These are phyloP conservation scores for Coendou prehensilis DNA, from an alignment of 2,797 vertebrate genomes.

Conservation along the genomic window DNA sequence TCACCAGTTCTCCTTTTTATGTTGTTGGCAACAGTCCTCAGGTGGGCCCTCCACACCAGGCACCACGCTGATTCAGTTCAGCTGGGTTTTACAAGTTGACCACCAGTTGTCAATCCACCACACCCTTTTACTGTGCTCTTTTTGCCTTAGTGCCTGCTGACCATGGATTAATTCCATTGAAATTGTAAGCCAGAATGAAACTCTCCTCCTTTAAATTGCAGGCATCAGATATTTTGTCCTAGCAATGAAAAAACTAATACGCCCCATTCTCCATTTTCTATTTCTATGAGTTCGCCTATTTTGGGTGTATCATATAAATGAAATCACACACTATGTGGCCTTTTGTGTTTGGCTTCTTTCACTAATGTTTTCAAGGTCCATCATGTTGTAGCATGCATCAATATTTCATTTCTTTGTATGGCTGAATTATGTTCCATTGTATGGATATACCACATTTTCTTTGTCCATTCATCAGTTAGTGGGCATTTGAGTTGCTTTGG, in stretches of 20 bases:
- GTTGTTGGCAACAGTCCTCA: too few relatives aligned
- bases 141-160: neutral
- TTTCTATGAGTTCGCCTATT: neutral
- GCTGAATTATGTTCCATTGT: neutral
- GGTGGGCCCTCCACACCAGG: too few relatives aligned
- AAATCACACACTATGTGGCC: neutral
- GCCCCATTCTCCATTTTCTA: neutral
- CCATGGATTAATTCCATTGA: neutral
- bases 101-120: neutral
- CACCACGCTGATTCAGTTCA: too few relatives aligned
- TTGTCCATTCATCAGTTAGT: neutral
- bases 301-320: conserved; percentile 25
- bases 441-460: neutral
- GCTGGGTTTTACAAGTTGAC: too few relatives aligned
- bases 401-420: neutral
- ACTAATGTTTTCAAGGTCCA: neutral
- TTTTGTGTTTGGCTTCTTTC: conserved; percentile 14
- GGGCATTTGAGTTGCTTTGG: neutral
- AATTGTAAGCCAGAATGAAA: neutral
- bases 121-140: neutral
- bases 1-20: too few relatives aligned
- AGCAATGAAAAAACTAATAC: neutral
- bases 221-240: neutral
- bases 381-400: neutral
- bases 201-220: neutral